Conservation (phyloP, 1,140 invertebrate genomes). For the Nasonia vitripennis region DNA sequence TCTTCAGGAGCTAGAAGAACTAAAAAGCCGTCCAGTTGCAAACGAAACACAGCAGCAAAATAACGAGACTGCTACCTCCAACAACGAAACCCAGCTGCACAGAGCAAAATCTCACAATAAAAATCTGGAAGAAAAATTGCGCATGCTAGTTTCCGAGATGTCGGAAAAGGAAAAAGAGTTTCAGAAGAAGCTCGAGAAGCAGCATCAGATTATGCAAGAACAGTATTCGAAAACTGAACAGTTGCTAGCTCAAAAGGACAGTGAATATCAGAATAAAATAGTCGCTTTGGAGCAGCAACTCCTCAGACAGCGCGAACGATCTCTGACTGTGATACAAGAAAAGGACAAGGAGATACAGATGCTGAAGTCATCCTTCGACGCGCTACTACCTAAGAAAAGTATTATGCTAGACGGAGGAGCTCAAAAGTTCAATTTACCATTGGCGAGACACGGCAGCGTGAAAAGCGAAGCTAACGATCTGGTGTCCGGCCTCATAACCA, state of each 20-base stretch:
- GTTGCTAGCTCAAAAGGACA: constrained; percentile 68
- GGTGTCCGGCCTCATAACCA: constrained; percentile 64
- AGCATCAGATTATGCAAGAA: constrained; percentile 74
- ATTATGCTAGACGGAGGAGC: constrained; percentile 45
- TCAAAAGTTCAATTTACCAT: constrained; percentile 30
- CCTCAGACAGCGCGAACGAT: constrained; percentile 86
- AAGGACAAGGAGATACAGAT: constrained; percentile 87
- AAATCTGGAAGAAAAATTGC: constrained; percentile 80
- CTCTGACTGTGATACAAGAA: constrained; percentile 84
- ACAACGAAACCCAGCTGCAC: constrained; percentile 69
- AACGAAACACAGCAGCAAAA: constrained; percentile 50
- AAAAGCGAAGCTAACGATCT: constrained; percentile 62
- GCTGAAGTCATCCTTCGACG: constrained; percentile 78
- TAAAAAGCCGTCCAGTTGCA: constrained; percentile 61
- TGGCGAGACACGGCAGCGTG: constrained; percentile 45
- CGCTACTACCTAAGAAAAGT: constrained; percentile 70
- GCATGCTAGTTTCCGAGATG: constrained; percentile 78
- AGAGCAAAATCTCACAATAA: constrained; percentile 78
- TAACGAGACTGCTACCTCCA: constrained; percentile 60
- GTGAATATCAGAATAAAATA: constrained; percentile 77
- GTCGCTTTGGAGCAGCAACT: constrained; percentile 83
- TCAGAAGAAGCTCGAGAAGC: constrained; percentile 74
- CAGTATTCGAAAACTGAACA: constrained; percentile 72
- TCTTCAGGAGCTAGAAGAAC: constrained; percentile 72
- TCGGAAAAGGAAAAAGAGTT: constrained; percentile 77